These are phyloP conservation scores for Zhuqinia jingwanae DNA, from an alignment of 2,888 invertebrate species.

Conservation along the genomic window DNA sequence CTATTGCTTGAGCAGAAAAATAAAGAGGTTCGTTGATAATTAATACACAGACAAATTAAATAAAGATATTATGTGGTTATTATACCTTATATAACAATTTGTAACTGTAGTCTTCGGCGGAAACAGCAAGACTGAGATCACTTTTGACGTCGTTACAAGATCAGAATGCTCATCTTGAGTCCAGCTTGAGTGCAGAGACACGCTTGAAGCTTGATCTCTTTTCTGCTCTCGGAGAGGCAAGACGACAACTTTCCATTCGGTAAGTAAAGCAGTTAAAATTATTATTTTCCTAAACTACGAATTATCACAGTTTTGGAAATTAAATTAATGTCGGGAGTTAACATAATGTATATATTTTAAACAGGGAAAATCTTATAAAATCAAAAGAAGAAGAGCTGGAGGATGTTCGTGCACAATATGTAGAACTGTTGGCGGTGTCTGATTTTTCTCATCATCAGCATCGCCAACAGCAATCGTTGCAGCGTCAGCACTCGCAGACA, in stretches of 20 bases:
- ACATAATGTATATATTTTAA: background rate
- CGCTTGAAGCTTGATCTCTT: constrained; percentile 97
- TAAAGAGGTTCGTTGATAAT: constrained; percentile 74
- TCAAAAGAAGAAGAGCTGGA: constrained; percentile 95
- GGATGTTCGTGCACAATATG: constrained; percentile 93
- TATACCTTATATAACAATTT: too few species aligned
- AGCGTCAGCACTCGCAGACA: constrained; percentile 62
- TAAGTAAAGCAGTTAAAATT: constrained; percentile 21
- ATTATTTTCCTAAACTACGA: background rate
- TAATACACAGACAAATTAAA: too few species aligned
- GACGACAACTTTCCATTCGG: constrained; percentile 86
- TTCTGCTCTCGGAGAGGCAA: constrained; percentile 97
- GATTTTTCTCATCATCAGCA: constrained; percentile 77
- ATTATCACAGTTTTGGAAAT: too few species aligned
- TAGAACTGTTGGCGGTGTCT: constrained; percentile 93
- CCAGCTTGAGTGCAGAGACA: constrained; percentile 97
- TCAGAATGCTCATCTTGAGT: constrained; percentile 95
- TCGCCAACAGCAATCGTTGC: constrained; percentile 68
- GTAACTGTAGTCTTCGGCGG: constrained; percentile 80
- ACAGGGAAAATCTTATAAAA: constrained; percentile 86
- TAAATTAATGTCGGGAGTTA: background rate
- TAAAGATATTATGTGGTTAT: too few species aligned
- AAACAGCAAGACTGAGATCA: constrained; percentile 89
- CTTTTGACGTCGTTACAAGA: constrained; percentile 93
- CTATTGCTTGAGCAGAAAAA: constrained; percentile 79